phyloP scores from a whole-genome alignment of 2,113 vertebrate species.

The Oreochromis niloticus region DNA sequence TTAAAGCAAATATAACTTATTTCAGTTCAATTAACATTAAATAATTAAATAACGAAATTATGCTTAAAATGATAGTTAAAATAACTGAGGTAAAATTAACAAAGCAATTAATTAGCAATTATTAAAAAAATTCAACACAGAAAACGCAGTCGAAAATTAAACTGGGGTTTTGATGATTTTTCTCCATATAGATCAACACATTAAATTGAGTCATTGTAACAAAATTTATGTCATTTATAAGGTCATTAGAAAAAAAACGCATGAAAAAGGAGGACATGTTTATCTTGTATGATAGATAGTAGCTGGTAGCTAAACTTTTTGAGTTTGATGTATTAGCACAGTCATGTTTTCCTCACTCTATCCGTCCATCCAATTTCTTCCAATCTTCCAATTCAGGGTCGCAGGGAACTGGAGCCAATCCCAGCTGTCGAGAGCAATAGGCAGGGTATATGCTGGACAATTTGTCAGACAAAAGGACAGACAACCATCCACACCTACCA shows the following conservation, averaged over 20 bases:
- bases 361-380: background rate
- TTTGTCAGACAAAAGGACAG: background rate
- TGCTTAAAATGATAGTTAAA: no score
- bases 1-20: no score
- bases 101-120: no score
- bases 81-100: no score
- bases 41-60: no score
- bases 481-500: background rate
- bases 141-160: fast-evolving
- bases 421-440: background rate
- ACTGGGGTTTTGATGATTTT: background rate
- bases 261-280: background rate
- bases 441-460: background rate
- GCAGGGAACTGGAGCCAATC: background rate
- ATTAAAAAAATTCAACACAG: background rate
- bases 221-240: fast-evolving
- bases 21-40: no score
- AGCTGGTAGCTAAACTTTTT: background rate
- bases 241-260: fast-evolving
- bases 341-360: background rate
- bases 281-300: background rate
- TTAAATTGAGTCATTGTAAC: background rate
- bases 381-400: background rate
- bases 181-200: background rate
- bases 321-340: background rate